Evolutionary conservation across 2,113 vertebrate genomes (phyloP), one percentile per base, ranked within the genome.

Genomic region (Catharus minimus): DNA sequence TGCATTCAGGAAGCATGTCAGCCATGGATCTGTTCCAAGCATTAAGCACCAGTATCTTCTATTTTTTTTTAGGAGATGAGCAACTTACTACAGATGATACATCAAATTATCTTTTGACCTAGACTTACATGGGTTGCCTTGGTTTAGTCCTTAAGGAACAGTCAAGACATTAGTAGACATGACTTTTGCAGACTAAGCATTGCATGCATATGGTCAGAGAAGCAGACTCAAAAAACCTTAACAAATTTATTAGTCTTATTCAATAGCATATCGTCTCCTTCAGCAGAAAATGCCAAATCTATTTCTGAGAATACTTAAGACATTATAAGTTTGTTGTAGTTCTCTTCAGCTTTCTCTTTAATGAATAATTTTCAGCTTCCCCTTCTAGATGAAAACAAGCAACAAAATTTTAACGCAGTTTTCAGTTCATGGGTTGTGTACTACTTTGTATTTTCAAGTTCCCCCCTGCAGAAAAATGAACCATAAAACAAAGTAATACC

Each of bases 401-500:
- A 73, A 82, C 43, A 84, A 75, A 91, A 88, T 72, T 73, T 41
- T 81, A 74, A 60, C 26, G 16, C 10, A 72, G 20, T 28, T 87
- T 92, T 90, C 53, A 50, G 60, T 74, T 83, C 39, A 43, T 7
- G 14, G 30, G 4, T 49, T 88, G 27, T 62, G 30, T n/a, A 65
- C 15, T 90, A 33, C 44, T 90, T 73, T 39, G 22, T 76, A 52
- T 82, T 84, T 91, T 86, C 20, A 64, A 71, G 46, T 71, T 93
- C n/a, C 50, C 43, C 36, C 66, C 66, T 72, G 86, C 71, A 92
- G 90, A 94, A 86, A 64, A 89, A 55, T n/a, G 58, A 90, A 55
- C 62, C 49, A 83, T 89, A 90, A 86, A 96, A 19, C 67, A 77
- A 90, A 92, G 65, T 47, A 94, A 86, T 86, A 89, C 68, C 62